A percentile compares a stretch with the other conserved stretches of the same genome.
Conservation (phyloP, 2,888 invertebrate species). For the Venusia cambrica region DNA sequence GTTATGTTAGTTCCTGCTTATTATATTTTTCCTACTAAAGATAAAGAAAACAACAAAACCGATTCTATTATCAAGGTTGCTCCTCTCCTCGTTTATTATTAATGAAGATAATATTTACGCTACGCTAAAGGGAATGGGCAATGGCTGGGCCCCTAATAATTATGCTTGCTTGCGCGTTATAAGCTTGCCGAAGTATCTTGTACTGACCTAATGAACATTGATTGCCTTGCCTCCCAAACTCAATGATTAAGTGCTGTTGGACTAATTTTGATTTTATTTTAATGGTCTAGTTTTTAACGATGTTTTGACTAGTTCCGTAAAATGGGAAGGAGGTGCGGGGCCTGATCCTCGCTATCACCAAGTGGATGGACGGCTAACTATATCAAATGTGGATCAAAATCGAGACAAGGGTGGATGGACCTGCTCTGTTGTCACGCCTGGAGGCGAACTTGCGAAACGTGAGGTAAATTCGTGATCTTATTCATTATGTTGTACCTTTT, state of each 20-base stretch:
- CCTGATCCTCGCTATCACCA: constrained; percentile 75
- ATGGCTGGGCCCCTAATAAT: constrained; percentile 6
- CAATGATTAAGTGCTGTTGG: too few relatives aligned
- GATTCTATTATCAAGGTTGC: too few relatives aligned
- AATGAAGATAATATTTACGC: constrained; percentile 35
- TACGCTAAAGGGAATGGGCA: constrained; percentile 19
- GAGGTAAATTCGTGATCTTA: constrained; percentile 70
- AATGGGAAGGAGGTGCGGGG: constrained; percentile 83
- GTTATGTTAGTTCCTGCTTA: too few relatives aligned
- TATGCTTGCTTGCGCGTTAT: constrained; percentile 5
- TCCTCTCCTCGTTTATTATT: too few relatives aligned
- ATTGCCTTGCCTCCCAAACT: too few relatives aligned
- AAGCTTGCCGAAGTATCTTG: constrained; percentile 1
- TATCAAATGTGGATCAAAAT: constrained; percentile 82
- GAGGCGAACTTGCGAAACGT: constrained; percentile 87
- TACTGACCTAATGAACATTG: constrained; percentile 3
- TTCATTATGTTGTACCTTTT: constrained; percentile 11
- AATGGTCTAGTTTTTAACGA: neutral
- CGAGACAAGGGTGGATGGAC: constrained; percentile 90
- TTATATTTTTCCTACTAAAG: too few relatives aligned
- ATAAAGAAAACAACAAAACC: too few relatives aligned
- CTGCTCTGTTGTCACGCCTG: constrained; percentile 88
- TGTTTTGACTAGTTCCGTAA: constrained; percentile 69
- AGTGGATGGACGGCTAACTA: constrained; percentile 82
- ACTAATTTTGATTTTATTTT: neutral